Base-by-base conservation (phyloP, 2,888 invertebrate species). In the Clostera curtula region DNA sequence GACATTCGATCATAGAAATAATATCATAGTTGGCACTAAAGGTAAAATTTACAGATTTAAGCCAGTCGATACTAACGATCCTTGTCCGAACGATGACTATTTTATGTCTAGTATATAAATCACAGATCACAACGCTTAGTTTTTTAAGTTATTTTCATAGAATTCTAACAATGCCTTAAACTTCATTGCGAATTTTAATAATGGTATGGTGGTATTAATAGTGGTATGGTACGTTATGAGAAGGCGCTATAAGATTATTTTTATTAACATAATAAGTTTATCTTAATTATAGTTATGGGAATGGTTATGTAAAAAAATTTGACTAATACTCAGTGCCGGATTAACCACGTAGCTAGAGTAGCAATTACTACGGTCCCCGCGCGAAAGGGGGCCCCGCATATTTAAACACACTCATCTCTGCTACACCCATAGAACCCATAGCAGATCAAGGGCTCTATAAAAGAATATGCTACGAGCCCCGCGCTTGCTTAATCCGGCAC, bases 31-130 rank as follows among this genome's bases (percentile, higher is more conserved):
- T 6, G 82, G 82, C 1, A 80, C 80, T 2, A 80, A 79, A 56
- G 82, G 80, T 1, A 83, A 82, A 47, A 72, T 83, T 4, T 83
- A 80, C 25, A 69, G 69, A 36, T 83, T 73, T 24, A 80, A 73
- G 33, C 71, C 70, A 0, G 57, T 77, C 0, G 68, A 75, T 42
- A 49, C 54, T 0, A 75, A 64, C 17, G 80, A 82, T 7, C 74
- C 79, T 0, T 83, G 83, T 12, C 77, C 82, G 0, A 51, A 72
- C 0, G 80, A 82, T 18, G 83, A 83, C 27, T 83, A 82, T 34
- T 82, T 79, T 20, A 73, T 80, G 77, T 63, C 74, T 2, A 72
- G 52, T 24, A 77, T 80, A 30, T 79, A 65, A 33, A n/a, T n/a
- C n/a, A n/a, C n/a, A n/a, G n/a, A n/a, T n/a, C n/a, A n/a, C n/a